Percentiles rank a stretch among this genome's conserved stretches.
Conservation (phyloP, 2,797 vertebrate genomes). For the Eidolon dupreanum region DNA sequence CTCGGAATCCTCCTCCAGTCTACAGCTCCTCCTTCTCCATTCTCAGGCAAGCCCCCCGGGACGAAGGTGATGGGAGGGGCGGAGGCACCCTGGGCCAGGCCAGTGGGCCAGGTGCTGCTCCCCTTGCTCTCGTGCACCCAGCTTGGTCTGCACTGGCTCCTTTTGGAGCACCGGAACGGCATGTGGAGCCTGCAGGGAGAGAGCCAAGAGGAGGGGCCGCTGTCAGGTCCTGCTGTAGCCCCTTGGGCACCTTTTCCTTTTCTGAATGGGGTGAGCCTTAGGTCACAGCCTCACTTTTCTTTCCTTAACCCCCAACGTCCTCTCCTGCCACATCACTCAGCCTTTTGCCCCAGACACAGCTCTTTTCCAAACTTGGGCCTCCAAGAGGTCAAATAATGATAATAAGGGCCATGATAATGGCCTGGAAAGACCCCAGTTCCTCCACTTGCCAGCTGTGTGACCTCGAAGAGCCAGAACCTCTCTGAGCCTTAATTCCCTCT, state of each 20-base stretch:
- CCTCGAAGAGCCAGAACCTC: background rate
- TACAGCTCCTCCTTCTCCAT: background rate
- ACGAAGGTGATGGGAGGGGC: too few relatives aligned
- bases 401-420: background rate
- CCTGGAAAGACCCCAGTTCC: background rate
- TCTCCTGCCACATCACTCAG: background rate
- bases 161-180: background rate
- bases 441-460: background rate
- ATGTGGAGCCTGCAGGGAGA: constrained; percentile 23
- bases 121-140: background rate
- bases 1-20: background rate
- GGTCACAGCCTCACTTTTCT: background rate
- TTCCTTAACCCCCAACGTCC: background rate
- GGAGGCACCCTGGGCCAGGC: background rate
- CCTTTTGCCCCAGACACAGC: background rate
- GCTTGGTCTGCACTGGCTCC: background rate
- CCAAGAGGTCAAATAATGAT: background rate
- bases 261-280: background rate
- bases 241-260: background rate
- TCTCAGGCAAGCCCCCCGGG: background rate
- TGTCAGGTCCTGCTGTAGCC: background rate
- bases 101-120: background rate
- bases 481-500: background rate
- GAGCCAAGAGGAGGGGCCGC: background rate
- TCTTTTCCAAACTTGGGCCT: background rate